Base-by-base conservation (phyloP, 2,797 vertebrate genomes). In the Poecilia wingei region DNA sequence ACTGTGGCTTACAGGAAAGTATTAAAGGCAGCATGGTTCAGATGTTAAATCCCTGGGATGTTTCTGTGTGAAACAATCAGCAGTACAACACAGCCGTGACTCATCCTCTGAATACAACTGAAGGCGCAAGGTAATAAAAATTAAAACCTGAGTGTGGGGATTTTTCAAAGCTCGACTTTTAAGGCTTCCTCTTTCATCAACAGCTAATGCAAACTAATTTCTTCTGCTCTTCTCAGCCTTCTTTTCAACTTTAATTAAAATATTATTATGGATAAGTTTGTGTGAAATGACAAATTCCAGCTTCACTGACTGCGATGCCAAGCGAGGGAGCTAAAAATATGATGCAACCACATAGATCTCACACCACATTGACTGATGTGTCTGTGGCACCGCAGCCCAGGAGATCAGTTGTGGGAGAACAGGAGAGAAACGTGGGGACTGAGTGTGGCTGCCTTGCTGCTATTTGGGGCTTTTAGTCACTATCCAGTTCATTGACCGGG, bases 401-500 rank as follows among this genome's bases (percentile, higher is more conserved):
- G 41, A 79, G 55, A 85, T 76, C 76, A 82, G 75, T 49, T 76
- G 43, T 66, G 64, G 53, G 87, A 70, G 86, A 83, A 76, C 3
- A 73, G 28, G 18, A 73, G 76, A 33, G 80, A 84, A 86, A 61
- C 12, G 49, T 10, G 49, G 73, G 77, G 83, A 87, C 90, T 82
- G 84, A 91, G 86, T 90, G 91, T 85, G 84, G 88, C 87, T 88
- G 89, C 91, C 90, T 88, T 80, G 77, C 87, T 86, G 82, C 91
- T 90, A 89, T 93, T 91, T 93, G 88, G 74, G 84, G 91, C 91
- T 94, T 92, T 92, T 93, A 91, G 88, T 95, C 92, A 76, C 91
- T 76, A 90, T 94, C 83, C 89, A 91, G 87, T 92, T 91, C 94
- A 95, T 88, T 84, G 87, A 94, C 94, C 94, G 93, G 88, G 88